phyloP scores from a whole-genome alignment of 2,888 invertebrate species.

The Opisthograptis luteolata region DNA sequence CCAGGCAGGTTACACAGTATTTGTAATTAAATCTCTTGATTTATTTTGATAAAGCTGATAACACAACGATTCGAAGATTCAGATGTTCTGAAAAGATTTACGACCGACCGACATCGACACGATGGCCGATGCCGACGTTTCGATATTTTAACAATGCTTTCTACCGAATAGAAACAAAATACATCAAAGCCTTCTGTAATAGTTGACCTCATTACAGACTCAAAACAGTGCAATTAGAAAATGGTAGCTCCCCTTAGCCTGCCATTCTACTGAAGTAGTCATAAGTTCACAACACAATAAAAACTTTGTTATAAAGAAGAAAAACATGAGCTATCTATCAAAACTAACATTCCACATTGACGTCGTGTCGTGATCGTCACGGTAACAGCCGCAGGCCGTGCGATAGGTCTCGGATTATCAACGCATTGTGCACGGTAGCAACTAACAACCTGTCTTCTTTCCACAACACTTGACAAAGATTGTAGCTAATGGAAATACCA shows the following conservation, averaged over 20 bases:
- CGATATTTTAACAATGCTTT: constrained; percentile 29
- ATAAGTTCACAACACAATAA: too few species aligned
- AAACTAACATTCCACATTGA: constrained; percentile 38
- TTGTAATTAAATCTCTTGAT: constrained; percentile 68
- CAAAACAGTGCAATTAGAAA: background rate
- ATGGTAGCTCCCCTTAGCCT: too few species aligned
- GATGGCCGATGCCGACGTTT: too few species aligned
- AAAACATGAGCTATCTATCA: constrained; percentile 14
- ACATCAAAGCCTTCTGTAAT: background rate
- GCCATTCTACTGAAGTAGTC: too few species aligned
- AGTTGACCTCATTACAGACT: background rate
- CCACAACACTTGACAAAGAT: constrained; percentile 24
- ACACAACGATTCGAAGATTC: constrained; percentile 46
- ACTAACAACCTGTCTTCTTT: constrained; percentile 33
- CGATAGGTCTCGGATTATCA: constrained; percentile 80
- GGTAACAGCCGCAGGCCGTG: constrained; percentile 65
- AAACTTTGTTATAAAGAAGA: too few species aligned
- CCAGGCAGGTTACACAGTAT: constrained; percentile 54
- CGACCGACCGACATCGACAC: too few species aligned
- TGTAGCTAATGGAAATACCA: constrained; percentile 37
- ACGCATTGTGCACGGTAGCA: constrained; percentile 77
- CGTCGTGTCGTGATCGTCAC: constrained; percentile 58
- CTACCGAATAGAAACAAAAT: background rate
- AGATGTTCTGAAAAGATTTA: constrained; percentile 51
- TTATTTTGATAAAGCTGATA: constrained; percentile 65